Conservation (phyloP, 2,113 vertebrate species). For the Edolisoma coerulescens region DNA sequence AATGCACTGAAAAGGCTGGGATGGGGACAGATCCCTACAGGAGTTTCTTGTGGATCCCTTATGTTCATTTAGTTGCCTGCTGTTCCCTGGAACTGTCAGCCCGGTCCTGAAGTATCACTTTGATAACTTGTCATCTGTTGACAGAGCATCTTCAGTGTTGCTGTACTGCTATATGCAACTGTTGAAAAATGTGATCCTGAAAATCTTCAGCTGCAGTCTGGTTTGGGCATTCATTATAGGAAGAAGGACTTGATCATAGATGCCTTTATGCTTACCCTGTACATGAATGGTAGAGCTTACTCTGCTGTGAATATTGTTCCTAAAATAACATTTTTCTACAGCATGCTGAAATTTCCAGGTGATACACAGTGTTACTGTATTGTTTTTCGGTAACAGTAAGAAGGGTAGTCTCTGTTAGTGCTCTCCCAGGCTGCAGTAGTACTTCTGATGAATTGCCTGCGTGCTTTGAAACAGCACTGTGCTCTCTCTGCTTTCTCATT, state of each 20-base stretch:
- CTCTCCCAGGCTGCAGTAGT: neutral
- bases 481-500: neutral
- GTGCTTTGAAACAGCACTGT: neutral
- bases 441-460: neutral
- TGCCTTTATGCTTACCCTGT: neutral
- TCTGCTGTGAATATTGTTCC: neutral
- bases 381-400: neutral
- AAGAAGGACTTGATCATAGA: neutral
- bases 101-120: neutral
- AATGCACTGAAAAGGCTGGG: neutral
- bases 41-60: neutral
- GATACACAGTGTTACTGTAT: neutral
- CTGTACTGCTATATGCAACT: neutral
- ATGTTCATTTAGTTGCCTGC: neutral
- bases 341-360: neutral
- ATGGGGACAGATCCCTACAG: neutral
- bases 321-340: neutral
- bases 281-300: neutral
- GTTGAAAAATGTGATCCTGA: neutral
- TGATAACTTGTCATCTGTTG: neutral
- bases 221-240: neutral
- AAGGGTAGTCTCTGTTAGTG: neutral
- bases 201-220: neutral
- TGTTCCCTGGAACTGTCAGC: neutral
- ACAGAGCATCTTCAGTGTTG: neutral